phyloP scores from a whole-genome alignment of 2,113 vertebrate genomes.

The Gasterosteus nipponicus region DNA sequence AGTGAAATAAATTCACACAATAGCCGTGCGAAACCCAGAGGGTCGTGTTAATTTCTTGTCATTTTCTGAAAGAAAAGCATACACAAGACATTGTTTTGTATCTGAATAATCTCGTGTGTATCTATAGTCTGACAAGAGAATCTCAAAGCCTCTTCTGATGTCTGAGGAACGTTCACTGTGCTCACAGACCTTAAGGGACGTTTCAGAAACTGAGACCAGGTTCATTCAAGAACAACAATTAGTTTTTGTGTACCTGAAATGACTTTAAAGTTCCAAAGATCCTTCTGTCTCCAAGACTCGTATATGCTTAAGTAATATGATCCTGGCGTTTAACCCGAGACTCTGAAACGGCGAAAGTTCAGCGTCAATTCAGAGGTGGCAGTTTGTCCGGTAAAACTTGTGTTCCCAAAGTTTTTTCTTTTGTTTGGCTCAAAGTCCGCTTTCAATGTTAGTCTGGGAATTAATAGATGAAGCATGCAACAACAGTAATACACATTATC shows the following conservation, averaged over 20 bases:
- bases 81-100: slow-evolving; percentile 5
- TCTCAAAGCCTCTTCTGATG: slow-evolving; percentile 15
- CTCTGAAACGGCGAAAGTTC: not conserved
- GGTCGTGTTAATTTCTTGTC: slow-evolving; percentile 18
- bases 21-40: slow-evolving; percentile 6
- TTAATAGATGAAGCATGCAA: slow-evolving; percentile 29
- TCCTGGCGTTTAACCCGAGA: not conserved
- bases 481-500: slow-evolving; percentile 24
- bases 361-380: not conserved
- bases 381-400: not conserved
- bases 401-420: not conserved
- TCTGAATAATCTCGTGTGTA: slow-evolving; percentile 2
- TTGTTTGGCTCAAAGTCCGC: not conserved
- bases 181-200: not conserved
- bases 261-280: not conserved
- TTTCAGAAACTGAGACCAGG: slow-evolving; percentile 4
- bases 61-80: slow-evolving; percentile 22
- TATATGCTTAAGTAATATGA: not conserved
- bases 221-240: not conserved
- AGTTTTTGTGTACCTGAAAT: slow-evolving; percentile 6
- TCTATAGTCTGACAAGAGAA: slow-evolving; percentile 16
- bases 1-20: slow-evolving; percentile 29
- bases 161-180: not conserved
- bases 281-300: not conserved
- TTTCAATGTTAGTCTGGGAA: not conserved